Base-by-base conservation (phyloP, 2,888 invertebrate genomes). In the Apamea sordens region DNA sequence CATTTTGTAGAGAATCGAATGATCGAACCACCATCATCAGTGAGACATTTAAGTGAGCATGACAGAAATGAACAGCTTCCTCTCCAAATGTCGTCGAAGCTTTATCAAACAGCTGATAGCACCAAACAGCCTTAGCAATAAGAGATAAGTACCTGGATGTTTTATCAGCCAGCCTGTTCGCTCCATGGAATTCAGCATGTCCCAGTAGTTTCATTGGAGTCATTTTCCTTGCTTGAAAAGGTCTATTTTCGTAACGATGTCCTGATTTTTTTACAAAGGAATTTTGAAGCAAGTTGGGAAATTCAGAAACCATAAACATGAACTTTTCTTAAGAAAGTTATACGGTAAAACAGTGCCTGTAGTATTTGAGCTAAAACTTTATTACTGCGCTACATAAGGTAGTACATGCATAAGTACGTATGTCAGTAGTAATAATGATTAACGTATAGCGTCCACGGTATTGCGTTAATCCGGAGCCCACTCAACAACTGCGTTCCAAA, bases 171-270 rank as follows among this genome's bases (percentile, higher is more conserved):
- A 95, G 91, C 56, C 93, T 89, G 41, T 89, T 90, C 0, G 93
- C 91, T 0, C 95, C 95, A 76, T 95, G 95, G 24, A 95, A 93
- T 77, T 95, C 95, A 0, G 93, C 90, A 73, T 92, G 87, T 32
- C 87, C 88, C 15, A 94, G 73, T 69, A 94, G 89, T 73, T 90
- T 81, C 64, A 86, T 80, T n/a, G 90, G 88, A 21, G 89, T 85
- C 88, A 92, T 90, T 84, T 78, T 86, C 64, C 6, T 18, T 56
- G 11, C 13, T 59, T 56, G 63, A 15, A 1, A 18, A 24, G 28
- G 21, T 18, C 5, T 63, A 28, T 61, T 65, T 47, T 47, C 8
- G 18, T 21, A 61, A 32, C 5, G 10, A 76, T 59, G 11, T n/a
- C 18, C 0, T 32, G 18, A 28, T 36, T 24, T 44, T 44, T 32